Evolutionary conservation across 2,113 vertebrate species (phyloP).

Genomic region (Canis aureus): DNA sequence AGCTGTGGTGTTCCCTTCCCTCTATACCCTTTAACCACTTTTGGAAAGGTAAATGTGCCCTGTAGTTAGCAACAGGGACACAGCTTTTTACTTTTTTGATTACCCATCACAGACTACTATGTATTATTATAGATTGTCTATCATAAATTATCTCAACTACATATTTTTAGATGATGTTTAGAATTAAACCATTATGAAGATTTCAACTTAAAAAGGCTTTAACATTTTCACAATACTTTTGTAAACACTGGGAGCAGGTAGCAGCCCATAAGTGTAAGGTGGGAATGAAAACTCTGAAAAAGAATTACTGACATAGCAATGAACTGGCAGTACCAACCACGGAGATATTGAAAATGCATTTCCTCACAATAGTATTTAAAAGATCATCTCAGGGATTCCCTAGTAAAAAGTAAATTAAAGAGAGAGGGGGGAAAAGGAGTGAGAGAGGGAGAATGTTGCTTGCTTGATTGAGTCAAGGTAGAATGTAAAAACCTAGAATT

Average conservation of each 20-base stretch:
- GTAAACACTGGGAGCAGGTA: not conserved
- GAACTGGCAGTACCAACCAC: not conserved
- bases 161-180: not conserved
- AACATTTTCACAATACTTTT: slow-evolving; percentile 19
- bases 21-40: not conserved
- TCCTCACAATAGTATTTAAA: not conserved
- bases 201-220: slow-evolving; percentile 30
- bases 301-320: not conserved
- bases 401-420: not conserved
- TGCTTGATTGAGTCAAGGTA: not conserved
- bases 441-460: not conserved
- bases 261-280: not conserved
- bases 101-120: not conserved
- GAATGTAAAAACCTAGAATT: not conserved
- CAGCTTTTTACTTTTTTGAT: not conserved
- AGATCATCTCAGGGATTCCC: not conserved
- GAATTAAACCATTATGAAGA: not conserved
- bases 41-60: not conserved
- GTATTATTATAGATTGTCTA: not conserved
- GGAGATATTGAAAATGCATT: not conserved
- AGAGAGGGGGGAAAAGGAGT: not conserved
- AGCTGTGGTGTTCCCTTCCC: too few species aligned
- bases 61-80: not conserved
- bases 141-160: not conserved
- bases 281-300: slow-evolving; percentile 38